phyloP scores from a whole-genome alignment of 2,113 vertebrate genomes.

The Laterallus jamaicensis region DNA sequence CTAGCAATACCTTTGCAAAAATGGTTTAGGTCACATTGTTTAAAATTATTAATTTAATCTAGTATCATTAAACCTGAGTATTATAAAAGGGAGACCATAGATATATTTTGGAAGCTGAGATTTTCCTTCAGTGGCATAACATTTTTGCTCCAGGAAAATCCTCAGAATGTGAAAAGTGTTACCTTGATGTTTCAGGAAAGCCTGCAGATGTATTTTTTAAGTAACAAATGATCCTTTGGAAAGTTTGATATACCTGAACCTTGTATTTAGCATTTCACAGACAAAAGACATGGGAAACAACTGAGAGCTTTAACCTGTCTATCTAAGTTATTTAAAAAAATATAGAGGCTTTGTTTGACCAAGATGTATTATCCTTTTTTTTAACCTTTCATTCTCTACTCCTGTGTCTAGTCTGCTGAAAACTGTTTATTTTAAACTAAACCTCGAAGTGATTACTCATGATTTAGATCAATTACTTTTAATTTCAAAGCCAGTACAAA shows the following conservation, averaged over 20 bases:
- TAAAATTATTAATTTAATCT: not conserved
- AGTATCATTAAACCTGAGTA: not conserved
- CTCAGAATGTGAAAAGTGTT: not conserved
- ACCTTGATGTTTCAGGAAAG: not conserved
- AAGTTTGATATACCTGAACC: not conserved
- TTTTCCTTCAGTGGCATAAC: not conserved
- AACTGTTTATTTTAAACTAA: constrained; percentile 5
- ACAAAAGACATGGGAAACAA: not conserved
- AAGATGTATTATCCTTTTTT: not conserved
- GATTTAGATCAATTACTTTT: constrained; percentile 17
- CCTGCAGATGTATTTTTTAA: not conserved
- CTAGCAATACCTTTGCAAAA: not conserved
- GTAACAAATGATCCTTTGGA: not conserved
- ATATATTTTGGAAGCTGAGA: not conserved
- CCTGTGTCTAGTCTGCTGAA: not conserved
- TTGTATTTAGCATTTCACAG: not conserved
- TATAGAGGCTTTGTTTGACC: not conserved
- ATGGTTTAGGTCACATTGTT: not conserved
- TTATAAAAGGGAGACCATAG: not conserved
- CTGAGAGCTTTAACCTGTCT: not conserved
- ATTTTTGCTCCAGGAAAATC: not conserved
- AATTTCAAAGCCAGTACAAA: not conserved
- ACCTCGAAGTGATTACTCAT: not conserved
- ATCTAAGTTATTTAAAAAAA: not conserved
- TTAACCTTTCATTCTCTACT: not conserved